A percentile compares a stretch with the other conserved stretches of the same genome.
Conservation (phyloP, 1,140 invertebrate species). For the Brachionus asplanchnoidis region DNA sequence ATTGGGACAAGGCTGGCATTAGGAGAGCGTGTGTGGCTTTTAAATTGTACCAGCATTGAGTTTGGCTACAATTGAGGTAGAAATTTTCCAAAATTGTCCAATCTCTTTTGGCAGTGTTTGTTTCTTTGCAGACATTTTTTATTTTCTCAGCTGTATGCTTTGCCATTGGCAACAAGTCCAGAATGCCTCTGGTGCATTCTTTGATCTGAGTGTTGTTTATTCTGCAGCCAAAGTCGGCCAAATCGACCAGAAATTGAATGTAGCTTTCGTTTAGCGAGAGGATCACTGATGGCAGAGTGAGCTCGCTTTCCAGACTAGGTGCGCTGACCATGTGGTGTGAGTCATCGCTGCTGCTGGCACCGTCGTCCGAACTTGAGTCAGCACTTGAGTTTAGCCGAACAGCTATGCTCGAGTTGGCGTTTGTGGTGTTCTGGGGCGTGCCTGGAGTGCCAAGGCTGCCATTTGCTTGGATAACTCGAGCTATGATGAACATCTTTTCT, state of each 20-base stretch:
- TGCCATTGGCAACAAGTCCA: slow-evolving; percentile 80
- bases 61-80: slow-evolving; percentile 30
- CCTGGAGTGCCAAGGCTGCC: neutral
- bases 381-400: slow-evolving; percentile 65
- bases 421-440: slow-evolving; percentile 31
- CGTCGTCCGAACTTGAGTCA: slow-evolving; percentile 34
- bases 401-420: neutral
- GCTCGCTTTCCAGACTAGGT: slow-evolving; percentile 16
- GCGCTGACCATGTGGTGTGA: slow-evolving; percentile 15
- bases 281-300: slow-evolving; percentile 34
- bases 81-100: neutral
- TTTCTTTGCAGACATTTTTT: neutral
- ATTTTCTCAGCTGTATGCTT: slow-evolving; percentile 27
- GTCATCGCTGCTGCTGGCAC: neutral
- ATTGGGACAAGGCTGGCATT: slow-evolving; percentile 76
- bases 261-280: slow-evolving; percentile 73
- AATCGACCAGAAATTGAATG: slow-evolving; percentile 79
- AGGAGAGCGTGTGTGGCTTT: slow-evolving; percentile 82
- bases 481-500: slow-evolving; percentile 74
- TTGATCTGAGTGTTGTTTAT: slow-evolving; percentile 72
- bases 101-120: neutral
- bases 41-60: slow-evolving; percentile 44
- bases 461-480: neutral
- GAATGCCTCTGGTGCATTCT: slow-evolving; percentile 75
- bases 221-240: slow-evolving; percentile 79